These are phyloP conservation scores for Microctonus brassicae DNA, from an alignment of 2,888 invertebrate species.

Conservation along the genomic window DNA sequence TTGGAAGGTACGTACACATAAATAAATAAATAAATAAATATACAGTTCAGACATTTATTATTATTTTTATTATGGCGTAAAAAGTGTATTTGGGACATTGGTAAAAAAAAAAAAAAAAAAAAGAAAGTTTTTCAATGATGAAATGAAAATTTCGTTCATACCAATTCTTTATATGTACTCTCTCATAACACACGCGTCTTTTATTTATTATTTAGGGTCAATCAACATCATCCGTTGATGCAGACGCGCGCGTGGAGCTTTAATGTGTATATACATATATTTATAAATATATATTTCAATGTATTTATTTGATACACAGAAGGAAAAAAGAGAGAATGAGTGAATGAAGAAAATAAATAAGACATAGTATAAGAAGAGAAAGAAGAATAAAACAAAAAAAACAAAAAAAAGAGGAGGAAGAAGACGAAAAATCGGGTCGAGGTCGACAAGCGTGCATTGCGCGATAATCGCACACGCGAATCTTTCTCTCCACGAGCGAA, in stretches of 20 bases:
- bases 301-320: background rate
- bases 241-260: constrained; percentile 4
- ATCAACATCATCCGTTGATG: constrained; percentile 8
- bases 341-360: constrained; percentile 13
- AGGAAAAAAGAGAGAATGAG: background rate
- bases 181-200: background rate
- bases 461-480: constrained; percentile 24
- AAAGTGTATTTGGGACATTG: constrained; percentile 1
- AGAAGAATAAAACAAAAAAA: constrained; percentile 25
- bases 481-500: constrained; percentile 19
- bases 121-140: constrained; percentile 2
- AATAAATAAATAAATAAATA: background rate
- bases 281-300: background rate
- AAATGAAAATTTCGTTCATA: constrained; percentile 7
- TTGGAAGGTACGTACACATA: constrained; percentile 59
- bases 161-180: background rate
- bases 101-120: background rate
- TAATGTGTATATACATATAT: background rate
- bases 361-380: background rate
- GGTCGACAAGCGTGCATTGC: constrained; percentile 48
- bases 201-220: constrained; percentile 25
- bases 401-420: constrained; percentile 22
- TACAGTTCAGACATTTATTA: background rate
- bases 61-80: background rate
- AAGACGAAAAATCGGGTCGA: constrained; percentile 55